Evolutionary conservation across 2,113 vertebrate species (phyloP).

Genomic region (Triplophysa dalaica): DNA sequence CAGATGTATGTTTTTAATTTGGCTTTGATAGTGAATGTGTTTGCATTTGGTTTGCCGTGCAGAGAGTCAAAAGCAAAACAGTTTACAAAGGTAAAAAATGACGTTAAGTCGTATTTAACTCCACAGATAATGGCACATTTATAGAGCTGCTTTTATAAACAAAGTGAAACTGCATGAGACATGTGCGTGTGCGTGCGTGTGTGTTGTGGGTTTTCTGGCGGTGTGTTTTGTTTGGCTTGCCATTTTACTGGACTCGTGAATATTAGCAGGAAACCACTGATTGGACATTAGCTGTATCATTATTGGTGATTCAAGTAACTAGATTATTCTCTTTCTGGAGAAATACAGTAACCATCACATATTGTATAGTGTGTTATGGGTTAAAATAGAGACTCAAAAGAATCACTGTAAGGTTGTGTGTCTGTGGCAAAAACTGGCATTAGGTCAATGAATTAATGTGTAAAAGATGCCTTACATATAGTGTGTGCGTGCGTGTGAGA

Average conservation of each 20-base stretch:
- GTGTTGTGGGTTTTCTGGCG: conserved; percentile 11
- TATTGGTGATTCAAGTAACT: conserved; percentile 4
- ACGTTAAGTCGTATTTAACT: conserved; percentile 34
- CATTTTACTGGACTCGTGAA: conserved; percentile 7
- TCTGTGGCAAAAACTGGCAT: background rate
- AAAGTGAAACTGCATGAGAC: conserved; percentile 34
- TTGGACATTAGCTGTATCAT: conserved; percentile 42
- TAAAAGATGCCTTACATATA: conserved; percentile 14
- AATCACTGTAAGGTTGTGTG: background rate
- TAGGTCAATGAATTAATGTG: background rate
- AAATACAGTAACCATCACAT: conserved; percentile 3
- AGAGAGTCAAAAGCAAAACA: background rate
- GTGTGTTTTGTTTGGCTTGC: conserved; percentile 12
- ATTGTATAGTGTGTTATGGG: background rate
- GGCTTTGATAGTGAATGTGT: conserved; percentile 32
- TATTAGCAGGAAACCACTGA: conserved; percentile 34
- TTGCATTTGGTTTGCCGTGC: conserved; percentile 34
- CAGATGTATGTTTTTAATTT: conserved; percentile 16
- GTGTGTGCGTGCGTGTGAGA: background rate
- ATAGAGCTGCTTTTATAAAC: conserved; percentile 37
- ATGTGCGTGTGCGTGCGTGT: background rate
- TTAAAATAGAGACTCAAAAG: background rate
- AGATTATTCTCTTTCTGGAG: background rate
- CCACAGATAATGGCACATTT: conserved; percentile 40
- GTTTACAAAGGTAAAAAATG: conserved; percentile 30